Base-by-base conservation (phyloP, 1,140 invertebrate species). In the Drosophila teissieri region DNA sequence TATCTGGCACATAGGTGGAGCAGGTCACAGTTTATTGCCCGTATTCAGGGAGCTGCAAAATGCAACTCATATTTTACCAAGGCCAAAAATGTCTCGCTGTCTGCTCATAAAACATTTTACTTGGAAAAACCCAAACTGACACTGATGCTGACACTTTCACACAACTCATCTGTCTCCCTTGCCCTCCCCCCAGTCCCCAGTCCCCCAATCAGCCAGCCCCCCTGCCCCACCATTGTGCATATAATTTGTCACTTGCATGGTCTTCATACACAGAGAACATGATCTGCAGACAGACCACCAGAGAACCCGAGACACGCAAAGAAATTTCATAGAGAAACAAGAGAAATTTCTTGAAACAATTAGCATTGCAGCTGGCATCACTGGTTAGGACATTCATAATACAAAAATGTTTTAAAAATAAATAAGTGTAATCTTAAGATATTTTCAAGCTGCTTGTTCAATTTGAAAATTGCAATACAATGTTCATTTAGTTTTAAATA, bases 231-330 rank as follows among this genome's bases (percentile, higher is more conserved):
- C 63, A 58, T 63, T 77, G 53, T 78, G 65, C 64, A 78, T 78
- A 78, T 78, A 78, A 78, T 78, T 78, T 78, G 75, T 78, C 75
- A 78, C 75, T 78, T 48, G 73, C 73, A 77, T 70, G 75, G 64
- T 62, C 74, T 70, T 78, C 63, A 78, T 70, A 52, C 39, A 34
- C 40, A 39, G 64, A 48, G 68, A 53, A 73, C 70, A 74, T 27
- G 49, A 40, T 40, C 68, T 73, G 27, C 68, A 62, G 48, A 53
- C 48, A 53, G 40, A 39, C 10, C 19, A 19, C 12, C 48, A 46
- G 34, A 40, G 17, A 31, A 52, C 12, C 27, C n/a, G 17, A 5
- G 11, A 24, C 34, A 40, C 22, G 17, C 6, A 44, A 58, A 52
- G n/a, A 36, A 52, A 36, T 14, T 6, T 3, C 1, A 5, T 15